Evolutionary conservation across 64 coral and sea anemone genomes (phyloP).

Genomic region (Montipora efflorescens): DNA sequence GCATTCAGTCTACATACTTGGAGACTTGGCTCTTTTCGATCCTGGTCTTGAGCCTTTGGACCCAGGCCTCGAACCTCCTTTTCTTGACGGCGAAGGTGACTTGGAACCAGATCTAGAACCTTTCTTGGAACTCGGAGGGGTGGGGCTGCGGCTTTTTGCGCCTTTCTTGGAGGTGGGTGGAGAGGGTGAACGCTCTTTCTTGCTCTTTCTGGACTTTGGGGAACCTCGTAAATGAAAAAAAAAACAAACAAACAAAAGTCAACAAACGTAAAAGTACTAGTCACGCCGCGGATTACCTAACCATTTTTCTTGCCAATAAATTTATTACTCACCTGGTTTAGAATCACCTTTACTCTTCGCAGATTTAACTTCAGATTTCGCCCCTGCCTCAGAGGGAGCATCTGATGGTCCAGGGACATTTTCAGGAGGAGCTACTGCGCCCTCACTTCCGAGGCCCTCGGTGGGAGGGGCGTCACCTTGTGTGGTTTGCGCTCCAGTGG

Average conservation of each 20-base stretch:
- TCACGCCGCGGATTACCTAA: neutral
- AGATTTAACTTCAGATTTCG: conserved; percentile 76
- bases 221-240: conserved; percentile 35
- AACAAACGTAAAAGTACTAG: neutral
- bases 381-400: conserved; percentile 65
- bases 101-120: conserved; percentile 75
- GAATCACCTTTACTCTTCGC: conserved; percentile 75
- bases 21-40: conserved; percentile 83
- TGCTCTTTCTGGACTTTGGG: conserved; percentile 79
- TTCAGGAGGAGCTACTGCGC: conserved; percentile 46
- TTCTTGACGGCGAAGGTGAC: conserved; percentile 90
- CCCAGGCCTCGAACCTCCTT: conserved; percentile 77
- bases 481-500: neutral
- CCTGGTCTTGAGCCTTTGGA: conserved; percentile 89
- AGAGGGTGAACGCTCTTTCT: conserved; percentile 87
- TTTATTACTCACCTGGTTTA: conserved; percentile 50
- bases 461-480: conserved; percentile 11
- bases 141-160: conserved; percentile 79
- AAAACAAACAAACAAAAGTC: neutral
- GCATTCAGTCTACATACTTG: conserved; percentile 65
- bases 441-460: conserved; percentile 50
- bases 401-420: conserved; percentile 45
- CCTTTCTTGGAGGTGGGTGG: conserved; percentile 81
- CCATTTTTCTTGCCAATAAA: neutral
- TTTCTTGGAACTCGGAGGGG: conserved; percentile 78